A percentile compares a stretch with the other conserved stretches of the same genome.
phyloP scores from a whole-genome alignment of 2,888 invertebrate genomes.

The Caenorhabditis becei region DNA sequence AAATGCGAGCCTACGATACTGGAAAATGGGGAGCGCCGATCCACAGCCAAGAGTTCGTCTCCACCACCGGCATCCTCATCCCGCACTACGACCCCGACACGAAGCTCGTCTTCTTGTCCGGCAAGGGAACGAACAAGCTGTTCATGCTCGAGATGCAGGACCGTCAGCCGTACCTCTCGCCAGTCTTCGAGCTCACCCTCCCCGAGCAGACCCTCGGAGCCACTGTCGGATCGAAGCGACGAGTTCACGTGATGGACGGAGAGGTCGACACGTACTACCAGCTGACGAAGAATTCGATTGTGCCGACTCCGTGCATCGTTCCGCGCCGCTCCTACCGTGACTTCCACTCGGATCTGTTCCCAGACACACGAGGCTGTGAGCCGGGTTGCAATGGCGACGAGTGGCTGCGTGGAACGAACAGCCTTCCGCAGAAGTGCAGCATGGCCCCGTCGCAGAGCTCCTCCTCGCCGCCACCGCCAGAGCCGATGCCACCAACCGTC shows the following conservation, averaged over 20 bases:
- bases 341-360: constrained; percentile 94
- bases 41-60: constrained; percentile 67
- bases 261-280: constrained; percentile 94
- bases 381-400: constrained; percentile 89
- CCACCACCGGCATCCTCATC: constrained; percentile 87
- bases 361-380: constrained; percentile 90
- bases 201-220: constrained; percentile 94
- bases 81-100: constrained; percentile 95
- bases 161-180: constrained; percentile 84
- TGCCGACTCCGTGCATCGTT: constrained; percentile 95
- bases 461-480: constrained; percentile 71
- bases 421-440: constrained; percentile 80
- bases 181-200: constrained; percentile 88
- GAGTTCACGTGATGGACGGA: constrained; percentile 90
- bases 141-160: constrained; percentile 93
- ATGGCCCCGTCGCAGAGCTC: constrained; percentile 61
- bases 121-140: constrained; percentile 92
- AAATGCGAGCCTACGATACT: constrained; percentile 91
- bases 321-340: constrained; percentile 93
- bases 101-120: constrained; percentile 94
- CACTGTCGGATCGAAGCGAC: constrained; percentile 92
- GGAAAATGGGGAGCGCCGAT: constrained; percentile 84
- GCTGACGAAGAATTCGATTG: constrained; percentile 90
- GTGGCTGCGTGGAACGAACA: constrained; percentile 90
- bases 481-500: constrained; percentile 64